Conservation (phyloP, 1,140 invertebrate genomes). For the Drosophila tani region DNA sequence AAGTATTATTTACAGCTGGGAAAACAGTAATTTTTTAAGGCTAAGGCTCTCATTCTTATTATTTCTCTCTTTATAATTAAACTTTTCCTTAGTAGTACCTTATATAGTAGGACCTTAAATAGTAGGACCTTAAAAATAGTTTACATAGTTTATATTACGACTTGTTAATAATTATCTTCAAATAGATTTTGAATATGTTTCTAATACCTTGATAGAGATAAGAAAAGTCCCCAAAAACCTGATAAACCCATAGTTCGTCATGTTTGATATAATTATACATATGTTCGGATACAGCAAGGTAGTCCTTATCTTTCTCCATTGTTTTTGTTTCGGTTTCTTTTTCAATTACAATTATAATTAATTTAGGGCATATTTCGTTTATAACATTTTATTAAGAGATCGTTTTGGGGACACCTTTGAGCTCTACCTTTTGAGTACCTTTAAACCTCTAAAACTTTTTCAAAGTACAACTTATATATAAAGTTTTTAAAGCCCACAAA, state of each 20-base stretch:
- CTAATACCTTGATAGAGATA: neutral
- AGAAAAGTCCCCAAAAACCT: slow-evolving; percentile 4
- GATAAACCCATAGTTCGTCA: slow-evolving; percentile 3
- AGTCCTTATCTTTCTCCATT: neutral
- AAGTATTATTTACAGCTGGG: no score
- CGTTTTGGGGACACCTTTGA: no score
- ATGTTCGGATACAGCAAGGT: neutral
- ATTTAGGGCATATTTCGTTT: no score
- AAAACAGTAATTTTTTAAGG: no score
- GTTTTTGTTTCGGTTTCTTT: neutral
- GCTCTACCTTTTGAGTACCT: neutral
- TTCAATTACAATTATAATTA: neutral
- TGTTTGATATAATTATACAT: slow-evolving; percentile 1
- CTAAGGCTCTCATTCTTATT: no score
- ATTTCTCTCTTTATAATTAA: no score
- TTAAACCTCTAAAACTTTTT: neutral
- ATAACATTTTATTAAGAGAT: no score
- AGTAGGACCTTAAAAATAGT: no score
- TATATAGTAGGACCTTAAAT: no score
- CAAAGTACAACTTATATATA: neutral
- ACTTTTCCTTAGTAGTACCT: no score
- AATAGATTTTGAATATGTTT: neutral
- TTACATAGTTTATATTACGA: neutral
- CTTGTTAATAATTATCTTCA: no score
- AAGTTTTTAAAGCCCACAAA: neutral